Percentiles rank a stretch among this genome's conserved stretches.
phyloP scores from a whole-genome alignment of 2,888 invertebrate genomes.

The Calliphora vomitoria region DNA sequence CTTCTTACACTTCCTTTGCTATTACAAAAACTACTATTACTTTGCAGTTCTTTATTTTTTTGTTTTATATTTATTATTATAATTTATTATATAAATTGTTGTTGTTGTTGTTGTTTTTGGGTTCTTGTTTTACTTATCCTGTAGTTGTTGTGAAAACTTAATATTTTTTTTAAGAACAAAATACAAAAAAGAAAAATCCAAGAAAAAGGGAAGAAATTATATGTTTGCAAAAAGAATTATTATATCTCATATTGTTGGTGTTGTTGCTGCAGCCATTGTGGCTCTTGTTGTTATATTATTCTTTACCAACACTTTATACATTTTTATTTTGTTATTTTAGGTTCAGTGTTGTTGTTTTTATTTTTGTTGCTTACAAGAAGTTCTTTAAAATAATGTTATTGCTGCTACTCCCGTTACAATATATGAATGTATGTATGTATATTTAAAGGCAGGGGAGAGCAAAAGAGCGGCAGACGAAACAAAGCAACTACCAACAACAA shows the following conservation, averaged over 20 bases:
- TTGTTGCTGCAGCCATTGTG: background rate
- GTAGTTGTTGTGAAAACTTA: constrained; percentile 12
- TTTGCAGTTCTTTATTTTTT: no score
- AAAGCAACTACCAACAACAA: background rate
- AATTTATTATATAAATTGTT: background rate
- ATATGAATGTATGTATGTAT: no score
- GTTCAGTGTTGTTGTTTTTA: constrained; percentile 15
- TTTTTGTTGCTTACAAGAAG: constrained; percentile 21
- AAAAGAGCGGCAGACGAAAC: constrained; percentile 12
- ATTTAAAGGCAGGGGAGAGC: background rate
- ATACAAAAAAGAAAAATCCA: background rate
- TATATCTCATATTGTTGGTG: constrained; percentile 15
- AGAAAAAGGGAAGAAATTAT: constrained; percentile 1
- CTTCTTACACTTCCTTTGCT: no score
- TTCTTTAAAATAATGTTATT: constrained; percentile 49
- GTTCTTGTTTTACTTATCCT: background rate
- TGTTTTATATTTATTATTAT: no score
- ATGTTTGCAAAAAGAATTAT: background rate
- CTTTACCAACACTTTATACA: constrained; percentile 37
- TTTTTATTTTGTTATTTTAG: constrained; percentile 58
- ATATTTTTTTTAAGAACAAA: constrained; percentile 1
- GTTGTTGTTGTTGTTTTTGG: background rate
- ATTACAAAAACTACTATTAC: no score
- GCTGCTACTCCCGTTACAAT: constrained; percentile 54
- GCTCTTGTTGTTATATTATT: background rate